Evolutionary conservation across 2,888 invertebrate species (phyloP), one percentile per base, ranked within the genome.

Genomic region (Dynastes hyllus): DNA sequence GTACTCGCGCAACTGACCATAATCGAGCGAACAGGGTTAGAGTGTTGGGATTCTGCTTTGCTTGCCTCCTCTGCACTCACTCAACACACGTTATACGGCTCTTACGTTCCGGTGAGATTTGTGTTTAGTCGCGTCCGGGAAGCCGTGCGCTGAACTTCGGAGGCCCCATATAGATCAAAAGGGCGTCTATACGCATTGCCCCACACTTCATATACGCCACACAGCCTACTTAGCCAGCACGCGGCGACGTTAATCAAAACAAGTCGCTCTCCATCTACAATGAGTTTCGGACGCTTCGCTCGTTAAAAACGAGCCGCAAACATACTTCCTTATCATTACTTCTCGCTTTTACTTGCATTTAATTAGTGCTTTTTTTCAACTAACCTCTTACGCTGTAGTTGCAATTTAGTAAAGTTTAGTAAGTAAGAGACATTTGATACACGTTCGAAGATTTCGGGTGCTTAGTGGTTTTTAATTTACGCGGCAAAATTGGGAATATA

Each of bases 91-190:
- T 51, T 51, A 29, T 65, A 50, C 78, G 32, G 79, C 79, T 79
- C 80, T 80, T 81, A 66, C 79, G 82, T 81, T 82, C 82, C 81
- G 80, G 81, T 80, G 66, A 80, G 78, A 70, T 79, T 58, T 80
- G 16, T 81, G 81, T 84, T 86, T 85, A 88, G 88, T 88, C 84
- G 88, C 87, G 88, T 86, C 87, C 87, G 87, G 87, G 87, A 86
- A 83, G 82, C 85, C 87, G 87, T 83, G 83, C 85, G 86, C 84
- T 83, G 78, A 82, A 83, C 83, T 81, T 83, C 82, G 82, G 78
- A 79, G 67, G 77, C 66, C 53, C 61, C 77, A 76, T 63, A 75
- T 77, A 80, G 78, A 55, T 9, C 16, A 73, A 67, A 58, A 70
- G 69, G 65, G 77, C 78, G 69, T 45, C 63, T 70, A 29, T 70